Evolutionary conservation across 2,797 vertebrate species (phyloP).

Genomic region (Remorina albescens): DNA sequence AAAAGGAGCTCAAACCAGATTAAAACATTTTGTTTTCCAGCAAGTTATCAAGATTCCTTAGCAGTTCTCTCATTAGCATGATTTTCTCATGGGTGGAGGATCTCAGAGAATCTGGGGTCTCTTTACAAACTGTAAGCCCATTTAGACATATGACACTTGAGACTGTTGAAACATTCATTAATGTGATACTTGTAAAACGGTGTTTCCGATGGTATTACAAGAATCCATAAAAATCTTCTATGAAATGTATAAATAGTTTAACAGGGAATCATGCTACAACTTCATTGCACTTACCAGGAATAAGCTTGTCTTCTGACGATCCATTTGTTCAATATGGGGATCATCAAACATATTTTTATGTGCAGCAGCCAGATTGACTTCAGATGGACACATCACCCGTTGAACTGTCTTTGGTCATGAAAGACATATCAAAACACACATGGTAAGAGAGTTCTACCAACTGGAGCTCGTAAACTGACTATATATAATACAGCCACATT

Average conservation of each 20-base stretch:
- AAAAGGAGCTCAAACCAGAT: not conserved
- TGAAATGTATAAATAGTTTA: not conserved
- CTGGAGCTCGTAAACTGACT: not conserved
- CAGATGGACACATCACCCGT: not conserved
- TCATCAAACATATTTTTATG: not conserved
- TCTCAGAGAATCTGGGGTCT: conserved; percentile 42
- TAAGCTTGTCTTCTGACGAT: not conserved
- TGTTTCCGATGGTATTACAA: not conserved
- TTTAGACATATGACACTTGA: conserved; percentile 45
- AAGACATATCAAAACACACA: not conserved
- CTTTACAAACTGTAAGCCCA: conserved; percentile 28
- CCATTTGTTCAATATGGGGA: not conserved
- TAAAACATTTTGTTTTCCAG: not conserved
- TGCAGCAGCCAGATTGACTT: not conserved
- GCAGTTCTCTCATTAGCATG: not conserved
- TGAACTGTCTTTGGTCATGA: not conserved
- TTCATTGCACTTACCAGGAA: not conserved
- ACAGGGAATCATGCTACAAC: not conserved
- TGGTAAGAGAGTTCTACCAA: not conserved
- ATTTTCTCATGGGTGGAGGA: conserved; percentile 57
- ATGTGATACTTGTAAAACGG: conserved; percentile 2
- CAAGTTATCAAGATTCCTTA: not conserved
- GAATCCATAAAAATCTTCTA: not conserved
- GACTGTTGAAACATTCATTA: conserved; percentile 34
- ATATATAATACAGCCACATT: not conserved